Evolutionary conservation across 2,113 vertebrate genomes (phyloP).

Genomic region (Indicator indicator): DNA sequence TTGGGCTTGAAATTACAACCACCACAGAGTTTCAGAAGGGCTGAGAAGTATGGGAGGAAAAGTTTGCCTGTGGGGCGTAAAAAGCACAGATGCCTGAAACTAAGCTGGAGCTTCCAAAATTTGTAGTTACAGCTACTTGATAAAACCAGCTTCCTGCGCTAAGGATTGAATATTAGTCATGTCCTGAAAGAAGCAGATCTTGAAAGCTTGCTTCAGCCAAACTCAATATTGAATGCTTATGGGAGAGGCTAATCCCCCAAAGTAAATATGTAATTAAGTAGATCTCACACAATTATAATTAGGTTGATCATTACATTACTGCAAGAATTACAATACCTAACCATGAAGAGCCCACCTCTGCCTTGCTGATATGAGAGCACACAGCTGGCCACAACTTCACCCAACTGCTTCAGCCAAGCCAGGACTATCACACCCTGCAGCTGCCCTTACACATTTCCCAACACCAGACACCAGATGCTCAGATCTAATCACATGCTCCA

Average conservation of each 20-base stretch:
- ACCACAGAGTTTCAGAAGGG: neutral
- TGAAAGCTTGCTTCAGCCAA: constrained; percentile 1
- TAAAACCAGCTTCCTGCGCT: neutral
- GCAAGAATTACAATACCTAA: neutral
- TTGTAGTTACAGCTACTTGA: constrained; percentile 25
- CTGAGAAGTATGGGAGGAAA: neutral
- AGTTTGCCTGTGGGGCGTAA: neutral
- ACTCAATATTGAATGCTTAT: constrained; percentile 37
- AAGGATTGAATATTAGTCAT: constrained; percentile 18
- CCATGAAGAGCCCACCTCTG: neutral
- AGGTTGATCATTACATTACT: neutral
- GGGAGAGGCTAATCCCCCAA: constrained; percentile 4
- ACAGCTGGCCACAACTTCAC: neutral
- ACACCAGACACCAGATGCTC: neutral
- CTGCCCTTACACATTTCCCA: neutral
- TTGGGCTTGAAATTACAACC: neutral
- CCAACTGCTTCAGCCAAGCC: accelerated
- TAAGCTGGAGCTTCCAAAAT: constrained; percentile 25
- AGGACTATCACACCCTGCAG: neutral
- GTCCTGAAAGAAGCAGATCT: constrained; percentile 46
- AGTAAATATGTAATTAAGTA: constrained; percentile 57
- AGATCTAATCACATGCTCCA: neutral
- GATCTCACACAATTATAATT: constrained; percentile 20
- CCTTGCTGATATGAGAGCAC: neutral
- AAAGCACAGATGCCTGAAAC: neutral